phyloP scores from a whole-genome alignment of 2,113 vertebrate species.

The Pteruthius melanotis region DNA sequence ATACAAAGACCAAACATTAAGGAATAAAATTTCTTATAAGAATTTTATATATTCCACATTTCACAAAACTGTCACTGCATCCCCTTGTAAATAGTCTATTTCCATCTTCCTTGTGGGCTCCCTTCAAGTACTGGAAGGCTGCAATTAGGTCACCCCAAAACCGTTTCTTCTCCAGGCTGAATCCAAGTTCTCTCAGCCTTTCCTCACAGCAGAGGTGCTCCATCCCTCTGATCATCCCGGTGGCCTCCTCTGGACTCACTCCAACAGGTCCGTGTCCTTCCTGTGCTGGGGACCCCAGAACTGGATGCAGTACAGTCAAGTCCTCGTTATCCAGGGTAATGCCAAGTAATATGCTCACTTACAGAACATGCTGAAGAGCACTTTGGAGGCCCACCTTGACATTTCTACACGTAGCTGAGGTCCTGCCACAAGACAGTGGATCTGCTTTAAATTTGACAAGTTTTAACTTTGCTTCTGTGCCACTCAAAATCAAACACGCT shows the following conservation, averaged over 20 bases:
- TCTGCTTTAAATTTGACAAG: neutral
- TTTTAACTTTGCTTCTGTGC: neutral
- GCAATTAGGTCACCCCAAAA: neutral
- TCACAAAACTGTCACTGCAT: neutral
- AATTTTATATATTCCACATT: neutral
- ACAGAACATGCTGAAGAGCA: neutral
- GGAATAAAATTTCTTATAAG: neutral
- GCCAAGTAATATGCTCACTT: neutral
- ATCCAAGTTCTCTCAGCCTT: neutral
- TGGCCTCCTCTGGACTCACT: neutral
- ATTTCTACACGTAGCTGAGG: neutral
- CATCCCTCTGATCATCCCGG: neutral
- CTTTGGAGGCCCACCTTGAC: neutral
- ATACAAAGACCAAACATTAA: neutral
- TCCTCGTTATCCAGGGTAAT: neutral
- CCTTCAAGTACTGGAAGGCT: neutral
- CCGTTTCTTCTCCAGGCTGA: neutral
- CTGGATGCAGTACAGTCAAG: neutral
- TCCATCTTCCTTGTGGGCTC: neutral
- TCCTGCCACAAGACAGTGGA: neutral
- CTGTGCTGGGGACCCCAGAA: neutral
- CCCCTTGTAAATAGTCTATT: neutral
- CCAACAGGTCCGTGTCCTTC: neutral
- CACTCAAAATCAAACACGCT: neutral
- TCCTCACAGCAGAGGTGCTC: neutral